Percentiles rank a stretch among this genome's conserved stretches.
Evolutionary conservation across 2,113 vertebrate genomes (phyloP).

Genomic region (Calcarius ornatus): DNA sequence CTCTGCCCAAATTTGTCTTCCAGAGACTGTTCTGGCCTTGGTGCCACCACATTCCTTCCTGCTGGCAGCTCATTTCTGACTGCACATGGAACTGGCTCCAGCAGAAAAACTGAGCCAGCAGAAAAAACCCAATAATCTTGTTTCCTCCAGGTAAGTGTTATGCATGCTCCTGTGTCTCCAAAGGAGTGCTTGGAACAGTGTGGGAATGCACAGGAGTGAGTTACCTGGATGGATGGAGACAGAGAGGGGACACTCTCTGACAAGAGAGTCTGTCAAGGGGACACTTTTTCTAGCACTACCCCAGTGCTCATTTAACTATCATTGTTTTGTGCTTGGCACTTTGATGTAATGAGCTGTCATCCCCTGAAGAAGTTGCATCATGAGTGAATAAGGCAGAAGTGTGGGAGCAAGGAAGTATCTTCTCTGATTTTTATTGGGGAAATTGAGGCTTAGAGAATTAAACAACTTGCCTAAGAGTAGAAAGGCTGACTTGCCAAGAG

Average conservation of each 20-base stretch:
- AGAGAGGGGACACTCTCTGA: neutral
- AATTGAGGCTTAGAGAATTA: conserved; percentile 5
- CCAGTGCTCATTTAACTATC: neutral
- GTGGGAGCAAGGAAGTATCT: conserved; percentile 34
- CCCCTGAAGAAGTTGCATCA: conserved; percentile 10
- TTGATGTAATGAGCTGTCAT: neutral
- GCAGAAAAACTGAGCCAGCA: neutral
- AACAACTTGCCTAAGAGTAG: conserved; percentile 9
- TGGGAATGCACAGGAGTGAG: neutral
- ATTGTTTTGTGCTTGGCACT: neutral
- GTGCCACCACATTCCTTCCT: neutral
- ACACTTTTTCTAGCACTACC: neutral
- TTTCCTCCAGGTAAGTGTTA: neutral
- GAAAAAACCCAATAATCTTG: neutral
- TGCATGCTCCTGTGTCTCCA: neutral
- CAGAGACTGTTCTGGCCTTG: neutral
- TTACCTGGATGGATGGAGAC: neutral
- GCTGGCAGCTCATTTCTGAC: neutral
- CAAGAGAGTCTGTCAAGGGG: neutral
- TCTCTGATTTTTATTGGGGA: conserved; percentile 2
- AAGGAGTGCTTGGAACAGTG: neutral
- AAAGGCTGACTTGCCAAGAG: conserved; percentile 25
- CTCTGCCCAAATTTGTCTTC: neutral
- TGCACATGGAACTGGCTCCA: neutral
- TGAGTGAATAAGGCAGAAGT: neutral